Evolutionary conservation across 2,113 vertebrate genomes (phyloP).

Genomic region (Corydoras maculifer): DNA sequence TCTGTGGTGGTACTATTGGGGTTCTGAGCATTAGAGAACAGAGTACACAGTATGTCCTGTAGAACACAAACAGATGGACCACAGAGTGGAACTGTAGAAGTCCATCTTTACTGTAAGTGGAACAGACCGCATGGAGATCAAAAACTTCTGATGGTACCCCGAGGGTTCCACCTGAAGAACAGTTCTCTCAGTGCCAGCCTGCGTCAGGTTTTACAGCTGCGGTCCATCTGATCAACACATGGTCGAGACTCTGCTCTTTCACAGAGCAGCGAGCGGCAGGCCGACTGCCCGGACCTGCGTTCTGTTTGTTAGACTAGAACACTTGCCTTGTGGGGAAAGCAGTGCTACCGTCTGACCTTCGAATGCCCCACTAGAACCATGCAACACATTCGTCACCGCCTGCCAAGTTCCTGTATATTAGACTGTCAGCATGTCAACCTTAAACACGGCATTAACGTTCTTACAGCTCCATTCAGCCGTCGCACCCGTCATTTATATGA

Average conservation of each 20-base stretch:
- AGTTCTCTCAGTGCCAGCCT: too few species aligned
- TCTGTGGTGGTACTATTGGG: too few species aligned
- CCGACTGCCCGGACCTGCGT: not conserved
- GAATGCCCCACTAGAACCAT: constrained; percentile 16
- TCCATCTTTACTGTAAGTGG: too few species aligned
- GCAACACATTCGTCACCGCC: constrained; percentile 21
- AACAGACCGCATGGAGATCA: too few species aligned
- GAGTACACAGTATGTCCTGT: too few species aligned
- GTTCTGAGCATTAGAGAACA: too few species aligned
- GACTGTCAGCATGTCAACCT: constrained; percentile 22
- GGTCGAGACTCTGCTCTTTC: too few species aligned
- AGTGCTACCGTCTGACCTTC: constrained; percentile 26
- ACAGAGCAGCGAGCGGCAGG: not conserved
- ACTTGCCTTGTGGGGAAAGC: constrained; percentile 6
- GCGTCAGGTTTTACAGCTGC: constrained; percentile 4
- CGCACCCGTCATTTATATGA: not conserved
- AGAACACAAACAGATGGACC: too few species aligned
- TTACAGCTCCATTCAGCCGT: not conserved
- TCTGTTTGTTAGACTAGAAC: constrained; percentile 17
- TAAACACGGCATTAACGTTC: not conserved
- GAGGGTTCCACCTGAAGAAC: too few species aligned
- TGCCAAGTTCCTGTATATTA: constrained; percentile 30
- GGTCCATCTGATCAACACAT: not conserved
- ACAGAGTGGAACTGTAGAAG: too few species aligned
- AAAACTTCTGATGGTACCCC: too few species aligned